These are phyloP conservation scores for Monoplex corrugatus DNA, from an alignment of 2,888 invertebrate species.

Conservation along the genomic window DNA sequence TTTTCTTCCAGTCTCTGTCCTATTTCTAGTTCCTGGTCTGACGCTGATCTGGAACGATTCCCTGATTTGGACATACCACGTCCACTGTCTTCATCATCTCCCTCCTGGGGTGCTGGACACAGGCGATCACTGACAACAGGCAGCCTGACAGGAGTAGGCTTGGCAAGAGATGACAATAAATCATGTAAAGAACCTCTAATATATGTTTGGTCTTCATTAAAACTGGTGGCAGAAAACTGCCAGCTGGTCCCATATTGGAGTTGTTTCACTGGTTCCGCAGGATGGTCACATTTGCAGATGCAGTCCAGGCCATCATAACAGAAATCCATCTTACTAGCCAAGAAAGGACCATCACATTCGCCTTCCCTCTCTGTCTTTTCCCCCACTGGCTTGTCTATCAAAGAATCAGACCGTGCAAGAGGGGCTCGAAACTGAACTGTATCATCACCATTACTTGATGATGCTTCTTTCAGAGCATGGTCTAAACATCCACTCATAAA, in stretches of 20 bases:
- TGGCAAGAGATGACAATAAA: not conserved
- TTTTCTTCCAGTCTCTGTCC: not conserved
- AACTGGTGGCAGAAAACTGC: too few relatives aligned
- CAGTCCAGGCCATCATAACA: conserved; percentile 52
- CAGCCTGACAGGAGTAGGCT: not conserved
- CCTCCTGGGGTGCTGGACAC: not conserved
- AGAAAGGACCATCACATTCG: not conserved
- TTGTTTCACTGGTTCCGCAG: not conserved
- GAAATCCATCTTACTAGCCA: conserved; percentile 42
- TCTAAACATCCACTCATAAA: conserved; percentile 66
- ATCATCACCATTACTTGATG: conserved; percentile 66
- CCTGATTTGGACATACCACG: conserved; percentile 39
- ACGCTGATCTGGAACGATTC: not conserved
- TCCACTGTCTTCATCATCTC: conserved; percentile 17
- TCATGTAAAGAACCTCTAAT: not conserved
- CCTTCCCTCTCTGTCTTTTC: not conserved
- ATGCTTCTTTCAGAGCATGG: conserved; percentile 67
- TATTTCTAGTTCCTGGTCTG: not conserved
- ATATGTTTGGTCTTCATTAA: not conserved
- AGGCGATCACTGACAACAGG: not conserved
- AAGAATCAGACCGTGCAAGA: conserved; percentile 55
- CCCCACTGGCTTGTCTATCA: conserved; percentile 24
- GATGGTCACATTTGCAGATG: conserved; percentile 58
- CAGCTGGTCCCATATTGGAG: not conserved
- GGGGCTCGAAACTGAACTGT: conserved; percentile 68